Evolutionary conservation across 2,888 invertebrate genomes (phyloP).

Genomic region (Cantharis rufa): DNA sequence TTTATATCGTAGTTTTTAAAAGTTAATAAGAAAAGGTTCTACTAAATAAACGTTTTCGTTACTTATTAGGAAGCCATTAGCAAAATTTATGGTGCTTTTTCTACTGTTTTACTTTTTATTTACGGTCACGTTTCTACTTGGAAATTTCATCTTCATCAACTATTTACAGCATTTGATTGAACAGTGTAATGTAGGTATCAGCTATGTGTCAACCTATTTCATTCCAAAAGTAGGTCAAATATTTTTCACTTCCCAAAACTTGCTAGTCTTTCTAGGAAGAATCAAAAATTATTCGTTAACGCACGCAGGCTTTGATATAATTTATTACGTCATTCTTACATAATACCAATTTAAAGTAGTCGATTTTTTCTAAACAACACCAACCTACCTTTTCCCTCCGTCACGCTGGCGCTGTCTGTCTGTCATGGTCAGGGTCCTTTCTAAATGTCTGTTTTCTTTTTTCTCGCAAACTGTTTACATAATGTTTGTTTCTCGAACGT

Average conservation of each 20-base stretch:
- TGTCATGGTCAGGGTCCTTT: too few relatives aligned
- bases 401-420: background rate
- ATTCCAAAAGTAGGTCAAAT: background rate
- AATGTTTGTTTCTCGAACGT: background rate
- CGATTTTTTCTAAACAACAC: background rate
- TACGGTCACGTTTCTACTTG: background rate
- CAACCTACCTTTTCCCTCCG: background rate
- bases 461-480: too few relatives aligned
- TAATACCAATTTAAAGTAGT: background rate
- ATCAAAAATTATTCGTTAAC: background rate
- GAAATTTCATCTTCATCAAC: background rate
- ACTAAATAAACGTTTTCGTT: background rate
- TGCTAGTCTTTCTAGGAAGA: background rate
- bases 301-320: background rate
- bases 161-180: background rate
- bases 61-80: background rate
- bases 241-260: background rate
- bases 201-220: background rate
- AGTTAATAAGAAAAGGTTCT: background rate
- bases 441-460: too few relatives aligned
- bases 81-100: background rate
- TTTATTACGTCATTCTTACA: background rate
- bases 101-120: background rate
- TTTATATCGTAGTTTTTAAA: background rate
- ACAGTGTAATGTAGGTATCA: background rate